Conservation (phyloP, 2,888 invertebrate species). For the Pardosa pseudoannulata region DNA sequence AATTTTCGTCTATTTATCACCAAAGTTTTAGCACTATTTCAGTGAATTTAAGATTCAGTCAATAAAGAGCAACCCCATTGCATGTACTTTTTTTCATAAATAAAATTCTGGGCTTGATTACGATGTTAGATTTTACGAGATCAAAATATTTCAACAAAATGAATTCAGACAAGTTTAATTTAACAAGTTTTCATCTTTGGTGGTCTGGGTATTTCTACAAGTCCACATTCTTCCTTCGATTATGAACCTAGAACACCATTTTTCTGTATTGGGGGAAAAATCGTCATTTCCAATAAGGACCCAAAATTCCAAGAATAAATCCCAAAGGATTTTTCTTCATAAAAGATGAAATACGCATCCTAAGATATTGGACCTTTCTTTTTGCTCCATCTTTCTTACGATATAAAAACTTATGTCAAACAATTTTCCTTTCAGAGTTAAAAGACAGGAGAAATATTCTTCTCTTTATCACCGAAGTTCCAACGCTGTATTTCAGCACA, state of each 20-base stretch:
- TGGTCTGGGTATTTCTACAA: no score
- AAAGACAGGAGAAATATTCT: conserved; percentile 18
- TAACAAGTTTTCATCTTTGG: no score
- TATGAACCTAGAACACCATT: no score
- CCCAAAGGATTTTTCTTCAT: no score
- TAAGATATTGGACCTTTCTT: background rate
- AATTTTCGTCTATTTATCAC: conserved; percentile 34
- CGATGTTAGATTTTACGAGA: conserved; percentile 60
- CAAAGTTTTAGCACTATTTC: conserved; percentile 23
- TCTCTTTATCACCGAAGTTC: conserved; percentile 37
- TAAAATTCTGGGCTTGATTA: conserved; percentile 56
- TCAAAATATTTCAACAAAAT: conserved; percentile 63
- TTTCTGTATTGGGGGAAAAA: no score
- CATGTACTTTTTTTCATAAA: conserved; percentile 1
- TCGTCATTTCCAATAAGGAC: no score
- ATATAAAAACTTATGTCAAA: background rate
- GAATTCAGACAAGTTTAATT: no score
- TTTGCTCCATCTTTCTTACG: background rate
- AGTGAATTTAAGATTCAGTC: conserved; percentile 54
- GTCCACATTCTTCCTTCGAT: no score
- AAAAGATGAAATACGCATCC: background rate
- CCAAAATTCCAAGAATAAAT: no score
- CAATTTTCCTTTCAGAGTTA: background rate
- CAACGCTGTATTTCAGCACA: conserved; percentile 34
- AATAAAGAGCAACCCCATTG: conserved; percentile 49